These are phyloP conservation scores for Clamator glandarius DNA, from an alignment of 2,797 vertebrate genomes.

Conservation along the genomic window DNA sequence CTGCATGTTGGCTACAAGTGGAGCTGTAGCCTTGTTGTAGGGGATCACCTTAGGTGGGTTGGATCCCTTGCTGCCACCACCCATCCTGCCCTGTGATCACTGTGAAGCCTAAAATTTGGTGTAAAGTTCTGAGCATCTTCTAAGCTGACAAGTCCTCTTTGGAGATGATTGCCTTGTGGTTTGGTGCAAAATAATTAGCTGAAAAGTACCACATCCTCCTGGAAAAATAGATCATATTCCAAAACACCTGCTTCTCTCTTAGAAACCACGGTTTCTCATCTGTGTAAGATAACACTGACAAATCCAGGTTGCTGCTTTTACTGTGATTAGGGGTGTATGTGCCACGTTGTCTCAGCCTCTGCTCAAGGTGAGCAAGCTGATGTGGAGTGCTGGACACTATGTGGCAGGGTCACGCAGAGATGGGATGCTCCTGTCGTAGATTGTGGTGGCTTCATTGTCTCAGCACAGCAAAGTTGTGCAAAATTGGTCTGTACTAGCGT, in stretches of 20 bases:
- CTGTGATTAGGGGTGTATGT: background rate
- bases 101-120: background rate
- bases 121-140: background rate
- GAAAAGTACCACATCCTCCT: background rate
- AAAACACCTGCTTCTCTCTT: constrained; percentile 12
- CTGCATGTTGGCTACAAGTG: background rate
- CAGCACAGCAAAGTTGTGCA: background rate
- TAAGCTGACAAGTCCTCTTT: background rate
- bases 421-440: accelerated
- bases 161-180: background rate
- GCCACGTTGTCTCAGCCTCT: background rate
- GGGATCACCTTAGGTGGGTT: background rate
- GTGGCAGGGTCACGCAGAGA: background rate
- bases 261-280: constrained; percentile 16
- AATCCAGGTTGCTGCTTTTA: constrained; percentile 29
- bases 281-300: constrained; percentile 15
- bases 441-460: accelerated
- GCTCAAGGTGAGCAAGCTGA: accelerated
- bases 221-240: constrained; percentile 58
- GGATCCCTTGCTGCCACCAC: background rate
- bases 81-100: background rate
- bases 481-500: background rate
- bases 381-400: background rate
- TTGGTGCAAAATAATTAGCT: constrained; percentile 33
- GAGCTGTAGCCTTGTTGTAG: background rate